A percentile compares a stretch with the other conserved stretches of the same genome.
phyloP scores from a whole-genome alignment of 2,797 vertebrate genomes.

The Rhinogobio ventralis region DNA sequence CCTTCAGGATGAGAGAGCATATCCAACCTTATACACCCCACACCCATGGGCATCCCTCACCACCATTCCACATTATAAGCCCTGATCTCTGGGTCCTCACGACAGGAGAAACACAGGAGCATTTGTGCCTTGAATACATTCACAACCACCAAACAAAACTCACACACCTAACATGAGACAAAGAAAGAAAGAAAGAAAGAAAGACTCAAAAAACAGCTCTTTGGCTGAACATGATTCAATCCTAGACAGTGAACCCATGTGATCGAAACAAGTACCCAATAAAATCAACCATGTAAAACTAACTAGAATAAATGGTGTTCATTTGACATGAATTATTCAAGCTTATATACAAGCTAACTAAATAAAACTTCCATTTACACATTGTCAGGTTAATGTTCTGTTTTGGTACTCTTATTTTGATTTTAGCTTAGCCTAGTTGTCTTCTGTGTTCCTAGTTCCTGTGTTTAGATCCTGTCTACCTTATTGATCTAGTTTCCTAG shows the following conservation, averaged over 20 bases:
- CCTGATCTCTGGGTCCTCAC: conserved; percentile 46
- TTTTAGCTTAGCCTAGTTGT: too few relatives aligned
- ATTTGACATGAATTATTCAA: neutral
- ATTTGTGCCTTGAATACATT: conserved; percentile 72
- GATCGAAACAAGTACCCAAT: neutral
- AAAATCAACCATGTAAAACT: neutral
- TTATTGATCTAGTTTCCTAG: neutral
- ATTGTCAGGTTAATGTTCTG: neutral
- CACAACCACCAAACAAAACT: conserved; percentile 70
- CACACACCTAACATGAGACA: neutral
- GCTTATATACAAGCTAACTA: neutral
- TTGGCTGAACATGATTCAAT: neutral
- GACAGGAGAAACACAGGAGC: conserved; percentile 60
- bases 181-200: neutral
- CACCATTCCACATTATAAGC: conserved; percentile 27
- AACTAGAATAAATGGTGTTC: neutral
- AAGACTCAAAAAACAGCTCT: neutral
- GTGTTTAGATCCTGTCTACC: neutral
- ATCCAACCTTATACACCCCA: conserved; percentile 10
- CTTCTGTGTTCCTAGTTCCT: neutral
- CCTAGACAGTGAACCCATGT: neutral
- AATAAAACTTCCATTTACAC: neutral
- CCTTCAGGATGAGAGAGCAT: conserved; percentile 39
- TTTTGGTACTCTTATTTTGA: neutral
- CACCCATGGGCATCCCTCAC: conserved; percentile 9